Base-by-base conservation (phyloP, 2,113 vertebrate genomes). In the Solea solea region DNA sequence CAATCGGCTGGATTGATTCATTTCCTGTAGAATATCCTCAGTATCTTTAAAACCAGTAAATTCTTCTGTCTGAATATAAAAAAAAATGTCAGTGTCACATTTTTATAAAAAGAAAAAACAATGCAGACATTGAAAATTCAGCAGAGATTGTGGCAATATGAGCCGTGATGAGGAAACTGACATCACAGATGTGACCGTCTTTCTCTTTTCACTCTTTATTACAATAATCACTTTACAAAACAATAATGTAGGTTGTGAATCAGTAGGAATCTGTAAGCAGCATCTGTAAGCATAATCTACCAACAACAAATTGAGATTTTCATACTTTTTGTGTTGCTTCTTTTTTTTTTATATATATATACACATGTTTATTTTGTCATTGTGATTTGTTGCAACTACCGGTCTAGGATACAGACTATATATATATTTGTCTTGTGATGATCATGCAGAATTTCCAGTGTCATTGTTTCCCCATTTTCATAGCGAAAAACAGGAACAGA, bases 401-500 rank as follows among this genome's bases (percentile, higher is more conserved):
- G 21, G 34, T 34, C 34, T 34, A 2, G 34, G 2, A 3, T 34
- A 2, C 34, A 34, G 3, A 34, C 34, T 34, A 34, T 34, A 34
- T 34, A 34, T 44, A 44, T 44, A 44, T 44, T 44, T 44, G 42
- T 44, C 57, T 40, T 53, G 27, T 77, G 53, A 53, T 60, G n/a
- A 45, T 34, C 21, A 56, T n/a, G 39, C 13, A n/a, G 8, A 13
- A 48, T 62, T 64, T 64, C 44, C 42, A 27, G 9, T 67, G 69
- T 88, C 60, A 82, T 10, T 42, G 52, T 34, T 34, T 88, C 74
- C 70, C n/a, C 54, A 77, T 84, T 81, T 69, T 28, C 1, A 25
- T 10, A 2, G 4, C 14, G 0, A 55, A 87, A 87, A 90, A 86
- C 15, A 11, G 72, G 65, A 85, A 85, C 48, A 59, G 61, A 9